Conservation (phyloP, 2,797 vertebrate species). For the Cryptoprocta ferox region DNA sequence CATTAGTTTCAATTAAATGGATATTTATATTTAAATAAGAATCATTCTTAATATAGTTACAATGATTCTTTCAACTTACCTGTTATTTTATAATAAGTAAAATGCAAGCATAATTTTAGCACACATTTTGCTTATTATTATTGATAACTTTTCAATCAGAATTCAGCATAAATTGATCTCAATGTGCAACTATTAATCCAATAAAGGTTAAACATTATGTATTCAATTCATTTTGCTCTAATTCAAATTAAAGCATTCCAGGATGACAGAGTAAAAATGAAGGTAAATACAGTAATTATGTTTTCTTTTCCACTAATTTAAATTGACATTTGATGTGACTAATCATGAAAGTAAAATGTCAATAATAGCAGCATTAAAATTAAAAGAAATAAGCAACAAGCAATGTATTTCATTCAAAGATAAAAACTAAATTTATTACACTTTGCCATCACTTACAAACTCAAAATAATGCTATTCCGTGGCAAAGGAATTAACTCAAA, state of each 20-base stretch:
- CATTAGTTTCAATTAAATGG: background rate
- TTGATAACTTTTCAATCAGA: background rate
- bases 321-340: conserved; percentile 3
- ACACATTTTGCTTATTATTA: background rate
- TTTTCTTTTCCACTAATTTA: background rate
- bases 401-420: background rate
- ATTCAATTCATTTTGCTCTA: background rate
- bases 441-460: background rate
- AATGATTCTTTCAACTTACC: background rate
- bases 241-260: background rate
- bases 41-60: background rate
- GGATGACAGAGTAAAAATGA: background rate
- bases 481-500: background rate
- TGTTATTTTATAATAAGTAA: background rate
- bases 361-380: background rate
- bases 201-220: background rate
- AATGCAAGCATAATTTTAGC: background rate
- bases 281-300: background rate
- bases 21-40: background rate
- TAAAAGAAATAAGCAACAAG: background rate
- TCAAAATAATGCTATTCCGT: background rate
- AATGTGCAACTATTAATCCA: background rate
- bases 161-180: background rate
- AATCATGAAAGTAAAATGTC: background rate
- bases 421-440: background rate